These are phyloP conservation scores for Achlya flavicornis DNA, from an alignment of 2,888 invertebrate genomes.

Conservation along the genomic window DNA sequence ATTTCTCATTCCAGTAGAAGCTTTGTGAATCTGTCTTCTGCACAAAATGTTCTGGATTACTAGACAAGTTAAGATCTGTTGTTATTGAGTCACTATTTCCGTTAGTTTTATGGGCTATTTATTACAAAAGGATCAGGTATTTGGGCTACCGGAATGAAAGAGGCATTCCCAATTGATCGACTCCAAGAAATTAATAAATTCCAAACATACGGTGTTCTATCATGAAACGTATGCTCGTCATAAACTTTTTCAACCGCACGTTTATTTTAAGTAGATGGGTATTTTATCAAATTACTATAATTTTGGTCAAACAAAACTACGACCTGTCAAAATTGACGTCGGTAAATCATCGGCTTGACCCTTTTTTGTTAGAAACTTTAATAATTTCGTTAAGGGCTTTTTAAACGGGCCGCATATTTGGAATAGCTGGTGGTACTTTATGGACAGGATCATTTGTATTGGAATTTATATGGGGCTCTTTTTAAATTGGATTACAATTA, in stretches of 20 bases:
- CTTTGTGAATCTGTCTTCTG: background rate
- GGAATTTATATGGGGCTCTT: conserved; percentile 71
- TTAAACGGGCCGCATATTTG: conserved; percentile 78
- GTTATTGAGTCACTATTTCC: background rate
- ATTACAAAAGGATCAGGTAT: conserved; percentile 19
- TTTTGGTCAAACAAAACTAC: conserved; percentile 80
- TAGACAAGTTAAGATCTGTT: background rate
- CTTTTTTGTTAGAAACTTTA: conserved; percentile 73
- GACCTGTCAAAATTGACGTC: conserved; percentile 81
- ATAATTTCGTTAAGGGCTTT: conserved; percentile 81
- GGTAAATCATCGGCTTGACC: conserved; percentile 78
- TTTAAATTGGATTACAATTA: conserved; percentile 66
- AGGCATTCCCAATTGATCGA: conserved; percentile 41
- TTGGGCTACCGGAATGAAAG: conserved; percentile 40
- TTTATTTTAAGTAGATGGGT: conserved; percentile 79
- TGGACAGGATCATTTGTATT: conserved; percentile 68
- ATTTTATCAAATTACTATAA: conserved; percentile 82
- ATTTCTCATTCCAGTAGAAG: background rate
- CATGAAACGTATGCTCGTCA: conserved; percentile 60
- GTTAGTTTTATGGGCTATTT: background rate
- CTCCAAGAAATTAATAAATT: conserved; percentile 51
- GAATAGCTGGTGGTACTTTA: conserved; percentile 77
- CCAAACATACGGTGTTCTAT: conserved; percentile 62
- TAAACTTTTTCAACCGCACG: conserved; percentile 58
- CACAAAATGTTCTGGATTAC: background rate